Base-by-base conservation (phyloP, 1,140 invertebrate species). In the Drosophila mayri region DNA sequence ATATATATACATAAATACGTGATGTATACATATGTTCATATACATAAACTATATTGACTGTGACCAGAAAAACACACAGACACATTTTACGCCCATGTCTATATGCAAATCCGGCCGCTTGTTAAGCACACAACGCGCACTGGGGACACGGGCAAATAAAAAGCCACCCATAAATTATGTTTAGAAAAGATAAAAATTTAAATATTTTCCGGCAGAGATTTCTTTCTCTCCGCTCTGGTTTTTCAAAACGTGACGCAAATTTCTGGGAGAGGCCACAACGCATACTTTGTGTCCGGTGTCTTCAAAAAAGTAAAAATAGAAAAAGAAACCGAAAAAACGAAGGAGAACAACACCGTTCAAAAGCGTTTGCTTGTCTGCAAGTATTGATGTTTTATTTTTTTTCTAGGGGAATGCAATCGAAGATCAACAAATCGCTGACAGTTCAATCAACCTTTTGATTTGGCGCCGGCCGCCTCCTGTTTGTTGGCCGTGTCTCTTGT, bases 361-460 rank as follows among this genome's bases (percentile, higher is more conserved):
- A 28, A 50, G 22, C 25, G 64, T 37, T 22, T 59, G 20, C 14
- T 9, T 44, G 10, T 37, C 44, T 28, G 43, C 18, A 20, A 14
- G 43, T 25, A 46, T 22, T 16, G 12, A 14, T 35, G 25, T 30
- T 14, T 68, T 20, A 5, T 79, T 37, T 14, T 68, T 28, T 61
- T 30, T 30, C 28, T 30, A 16, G 35, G 70, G 79, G 43, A 60
- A 80, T 68, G 70, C 57, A 82, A 81, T 59, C 67, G 61, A 71
- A 50, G 43, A 75, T 60, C 54, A 72, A 61, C 72, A 76, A 25
- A 67, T 76, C 49, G 59, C 61, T 77, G 63, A 61, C 37, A 49
- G 74, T 77, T 77, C 74, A 77, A 77, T 77, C 74, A 77, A 76
- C 74, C 75, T 61, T 55, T 46, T 76, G 73, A 59, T 59, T 59